These are phyloP conservation scores for Columbina picui DNA, from an alignment of 2,113 vertebrate species.

Conservation along the genomic window DNA sequence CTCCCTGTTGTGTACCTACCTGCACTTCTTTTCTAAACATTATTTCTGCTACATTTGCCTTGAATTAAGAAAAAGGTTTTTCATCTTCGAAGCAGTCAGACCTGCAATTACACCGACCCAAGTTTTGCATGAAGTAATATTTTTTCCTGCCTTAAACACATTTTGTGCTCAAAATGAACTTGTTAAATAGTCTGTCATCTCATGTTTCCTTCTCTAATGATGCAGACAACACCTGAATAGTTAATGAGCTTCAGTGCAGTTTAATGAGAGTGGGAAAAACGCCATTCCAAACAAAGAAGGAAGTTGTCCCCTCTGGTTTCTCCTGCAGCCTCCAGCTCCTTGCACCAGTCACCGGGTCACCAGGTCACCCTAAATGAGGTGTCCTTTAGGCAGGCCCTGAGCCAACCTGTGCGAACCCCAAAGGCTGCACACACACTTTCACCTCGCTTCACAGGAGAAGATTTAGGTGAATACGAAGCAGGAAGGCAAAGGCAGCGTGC, in stretches of 20 bases:
- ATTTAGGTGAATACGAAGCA: neutral
- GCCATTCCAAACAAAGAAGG: constrained; percentile 32
- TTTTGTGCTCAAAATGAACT: constrained; percentile 65
- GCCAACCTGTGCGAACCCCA: neutral
- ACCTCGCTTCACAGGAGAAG: neutral
- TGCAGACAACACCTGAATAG: constrained; percentile 64
- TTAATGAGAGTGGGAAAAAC: constrained; percentile 39
- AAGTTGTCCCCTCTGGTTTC: neutral
- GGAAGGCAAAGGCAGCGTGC: neutral
- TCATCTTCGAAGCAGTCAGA: constrained; percentile 63
- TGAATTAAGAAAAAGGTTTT: constrained; percentile 64
- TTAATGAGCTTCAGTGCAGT: constrained; percentile 59
- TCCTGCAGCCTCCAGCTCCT: neutral
- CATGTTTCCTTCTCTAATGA: constrained; percentile 33
- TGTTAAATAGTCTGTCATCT: constrained; percentile 62
- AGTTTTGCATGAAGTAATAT: constrained; percentile 65
- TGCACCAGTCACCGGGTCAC: rapidly evolving
- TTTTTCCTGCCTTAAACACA: constrained; percentile 63
- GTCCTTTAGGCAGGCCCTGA: neutral
- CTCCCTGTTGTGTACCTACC: constrained; percentile 54
- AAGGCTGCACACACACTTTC: neutral
- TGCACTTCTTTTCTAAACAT: constrained; percentile 57
- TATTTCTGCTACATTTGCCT: constrained; percentile 69
- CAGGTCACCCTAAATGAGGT: neutral
- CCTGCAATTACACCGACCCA: constrained; percentile 55